Conservation (phyloP, 1,140 invertebrate species). For the Belonocnema kinseyi region DNA sequence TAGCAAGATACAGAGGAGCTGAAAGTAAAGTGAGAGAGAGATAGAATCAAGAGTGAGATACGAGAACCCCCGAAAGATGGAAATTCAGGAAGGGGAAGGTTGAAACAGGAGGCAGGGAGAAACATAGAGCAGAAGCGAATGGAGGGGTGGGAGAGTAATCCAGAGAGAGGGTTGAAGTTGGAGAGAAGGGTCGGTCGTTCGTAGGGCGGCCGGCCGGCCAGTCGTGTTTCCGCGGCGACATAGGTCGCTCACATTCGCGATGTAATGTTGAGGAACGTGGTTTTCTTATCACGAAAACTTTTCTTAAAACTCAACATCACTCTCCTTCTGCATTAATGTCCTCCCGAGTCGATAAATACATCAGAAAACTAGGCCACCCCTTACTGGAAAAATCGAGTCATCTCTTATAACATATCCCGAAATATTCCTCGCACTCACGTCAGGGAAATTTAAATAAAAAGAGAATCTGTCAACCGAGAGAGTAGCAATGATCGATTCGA, state of each 20-base stretch:
- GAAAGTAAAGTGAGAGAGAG: not conserved
- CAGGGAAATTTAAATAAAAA: not conserved
- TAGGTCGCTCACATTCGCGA: conserved; percentile 33
- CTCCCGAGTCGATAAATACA: conserved; percentile 34
- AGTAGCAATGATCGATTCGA: not conserved
- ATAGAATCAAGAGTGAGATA: conserved; percentile 36
- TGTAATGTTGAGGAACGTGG: conserved; percentile 45
- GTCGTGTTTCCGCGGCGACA: conserved; percentile 65
- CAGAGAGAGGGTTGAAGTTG: conserved; percentile 42
- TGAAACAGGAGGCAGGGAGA: conserved; percentile 5
- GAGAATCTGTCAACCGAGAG: not conserved
- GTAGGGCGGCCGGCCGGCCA: conserved; percentile 66
- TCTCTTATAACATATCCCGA: not conserved
- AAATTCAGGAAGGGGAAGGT: conserved; percentile 28
- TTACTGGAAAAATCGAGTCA: not conserved
- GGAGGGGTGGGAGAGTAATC: conserved; percentile 36
- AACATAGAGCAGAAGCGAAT: conserved; percentile 12
- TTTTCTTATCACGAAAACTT: conserved; percentile 33
- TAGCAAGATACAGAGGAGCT: not conserved
- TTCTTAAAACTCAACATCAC: conserved; percentile 46
- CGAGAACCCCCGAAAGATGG: conserved; percentile 33
- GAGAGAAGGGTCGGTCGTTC: conserved; percentile 58
- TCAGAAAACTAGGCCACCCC: conserved; percentile 19
- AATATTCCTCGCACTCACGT: conserved; percentile 15
- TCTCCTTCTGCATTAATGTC: conserved; percentile 30